Evolutionary conservation across 1,140 invertebrate species (phyloP), one percentile per base, ranked within the genome.

Genomic region (Cyclina sinensis): DNA sequence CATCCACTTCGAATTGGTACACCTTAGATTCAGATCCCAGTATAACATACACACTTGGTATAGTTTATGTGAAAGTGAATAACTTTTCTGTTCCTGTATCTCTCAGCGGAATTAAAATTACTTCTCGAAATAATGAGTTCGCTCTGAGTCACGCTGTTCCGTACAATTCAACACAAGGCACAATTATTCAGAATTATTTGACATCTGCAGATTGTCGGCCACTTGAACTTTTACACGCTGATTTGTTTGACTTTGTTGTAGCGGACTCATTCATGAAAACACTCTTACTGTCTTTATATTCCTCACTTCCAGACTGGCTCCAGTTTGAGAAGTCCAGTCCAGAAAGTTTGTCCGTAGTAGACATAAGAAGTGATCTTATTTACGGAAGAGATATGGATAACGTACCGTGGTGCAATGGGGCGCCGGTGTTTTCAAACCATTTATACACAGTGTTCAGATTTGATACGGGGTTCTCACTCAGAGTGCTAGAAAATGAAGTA

Each of bases 361-460:
- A 73, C 35, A 37, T 76, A n/a, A 27, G 37, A 7, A 73, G 21
- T 16, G 51, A 59, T 24, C 21, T 85, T n/a, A 27, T 74, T 5
- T 57, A 73, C 27, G 83, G 83, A 16, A 57, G 48, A 32, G 32
- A 85, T 35, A 76, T 85, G 48, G 35, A 73, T 76, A 35, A 59
- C 14, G 18, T 48, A 11, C 2, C 18, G 21, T 35, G 37, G 16
- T 85, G 83, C 32, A 27, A 9, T 14, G 70, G 70, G 14, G 68
- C 83, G 18, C 83, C 83, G 14, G 65, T 85, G 4, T 30, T 74
- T 3, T 24, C 62, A 14, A 35, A 37, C 7, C 65, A 54, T 48
- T 43, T 74, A 32, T 85, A 85, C 48, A 54, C 68, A 27, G 65
- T 85, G 18, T 85, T 85, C 32, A 68, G 35, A 27, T 59, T 85